A percentile compares a stretch with the other conserved stretches of the same genome.
Evolutionary conservation across 2,888 invertebrate species (phyloP).

Genomic region (Pterobdella sp.): DNA sequence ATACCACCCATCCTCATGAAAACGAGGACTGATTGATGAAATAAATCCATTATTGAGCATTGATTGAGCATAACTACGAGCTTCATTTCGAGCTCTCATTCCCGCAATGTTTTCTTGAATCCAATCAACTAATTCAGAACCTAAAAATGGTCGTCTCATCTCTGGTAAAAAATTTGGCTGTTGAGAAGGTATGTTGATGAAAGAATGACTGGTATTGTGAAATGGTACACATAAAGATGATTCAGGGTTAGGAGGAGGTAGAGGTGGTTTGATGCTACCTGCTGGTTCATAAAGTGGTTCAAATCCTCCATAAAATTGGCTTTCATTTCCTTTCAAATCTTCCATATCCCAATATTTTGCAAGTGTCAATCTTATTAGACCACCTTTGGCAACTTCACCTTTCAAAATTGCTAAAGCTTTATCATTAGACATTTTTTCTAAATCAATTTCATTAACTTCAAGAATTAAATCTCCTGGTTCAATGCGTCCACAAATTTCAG

Average conservation of each 20-base stretch:
- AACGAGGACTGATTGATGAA: constrained; percentile 9
- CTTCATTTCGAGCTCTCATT: constrained; percentile 25
- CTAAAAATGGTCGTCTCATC: constrained; percentile 24
- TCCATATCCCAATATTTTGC: constrained; percentile 32
- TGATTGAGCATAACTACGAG: constrained; percentile 27
- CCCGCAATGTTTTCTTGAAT: constrained; percentile 27
- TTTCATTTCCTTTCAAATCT: not conserved
- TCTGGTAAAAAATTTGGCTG: not conserved
- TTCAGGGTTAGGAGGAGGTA: not conserved
- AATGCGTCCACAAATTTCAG: constrained; percentile 23
- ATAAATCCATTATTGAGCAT: constrained; percentile 26
- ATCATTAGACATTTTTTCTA: constrained; percentile 30
- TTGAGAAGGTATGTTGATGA: not conserved
- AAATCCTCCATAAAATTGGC: not conserved
- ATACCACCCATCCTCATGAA: constrained; percentile 29
- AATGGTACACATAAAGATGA: not conserved
- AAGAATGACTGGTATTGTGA: not conserved
- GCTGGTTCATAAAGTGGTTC: constrained; percentile 23
- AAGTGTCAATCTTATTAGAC: constrained; percentile 17
- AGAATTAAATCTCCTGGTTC: constrained; percentile 32
- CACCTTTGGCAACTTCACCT: constrained; percentile 28
- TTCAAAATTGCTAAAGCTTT: constrained; percentile 25
- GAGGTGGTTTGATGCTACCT: not conserved
- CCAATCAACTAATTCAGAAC: constrained; percentile 30
- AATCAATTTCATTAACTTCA: constrained; percentile 29